These are phyloP conservation scores for Magallana ariakensis DNA, from an alignment of 1,140 invertebrate genomes.

Conservation along the genomic window DNA sequence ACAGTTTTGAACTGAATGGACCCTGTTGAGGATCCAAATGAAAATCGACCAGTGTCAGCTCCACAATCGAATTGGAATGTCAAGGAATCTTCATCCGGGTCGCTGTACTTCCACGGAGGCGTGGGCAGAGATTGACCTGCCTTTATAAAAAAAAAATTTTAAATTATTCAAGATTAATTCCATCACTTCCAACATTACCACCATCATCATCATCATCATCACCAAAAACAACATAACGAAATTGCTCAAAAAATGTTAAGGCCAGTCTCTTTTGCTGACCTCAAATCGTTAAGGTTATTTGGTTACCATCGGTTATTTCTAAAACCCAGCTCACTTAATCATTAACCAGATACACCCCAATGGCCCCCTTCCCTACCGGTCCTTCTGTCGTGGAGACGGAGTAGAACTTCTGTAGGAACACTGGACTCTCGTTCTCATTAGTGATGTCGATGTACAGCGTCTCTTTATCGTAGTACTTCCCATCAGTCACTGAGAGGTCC, in stretches of 20 bases:
- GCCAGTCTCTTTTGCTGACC: background rate
- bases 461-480: constrained; percentile 12
- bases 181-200: background rate
- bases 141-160: background rate
- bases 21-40: background rate
- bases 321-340: too few species aligned
- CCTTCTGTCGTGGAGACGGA: constrained; percentile 20
- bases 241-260: background rate
- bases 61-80: constrained; percentile 39
- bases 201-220: background rate
- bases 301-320: too few species aligned
- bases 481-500: constrained; percentile 33
- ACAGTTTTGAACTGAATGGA: constrained; percentile 21
- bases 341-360: background rate
- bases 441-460: background rate
- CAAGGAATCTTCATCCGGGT: constrained; percentile 39
- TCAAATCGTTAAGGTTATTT: too few species aligned
- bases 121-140: constrained; percentile 8
- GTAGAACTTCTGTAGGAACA: constrained; percentile 43
- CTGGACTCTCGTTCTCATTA: constrained; percentile 41
- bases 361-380: background rate
- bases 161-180: too few species aligned
- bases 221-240: background rate
- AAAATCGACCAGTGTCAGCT: constrained; percentile 38
- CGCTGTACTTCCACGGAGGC: constrained; percentile 28